These are phyloP conservation scores for Syritta pipiens DNA, from an alignment of 2,888 invertebrate genomes.

Conservation along the genomic window DNA sequence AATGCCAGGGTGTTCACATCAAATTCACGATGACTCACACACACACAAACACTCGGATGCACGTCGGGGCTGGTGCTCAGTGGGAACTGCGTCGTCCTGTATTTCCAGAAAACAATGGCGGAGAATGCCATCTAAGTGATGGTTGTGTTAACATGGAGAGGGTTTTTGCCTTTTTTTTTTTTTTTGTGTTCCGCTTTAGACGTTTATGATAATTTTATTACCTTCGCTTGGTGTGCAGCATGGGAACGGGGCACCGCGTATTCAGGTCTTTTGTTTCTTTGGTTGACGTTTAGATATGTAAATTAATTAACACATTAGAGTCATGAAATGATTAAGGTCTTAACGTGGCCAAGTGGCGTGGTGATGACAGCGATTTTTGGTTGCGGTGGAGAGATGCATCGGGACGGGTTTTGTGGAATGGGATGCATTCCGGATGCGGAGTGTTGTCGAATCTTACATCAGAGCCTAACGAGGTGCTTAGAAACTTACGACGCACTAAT, in stretches of 20 bases:
- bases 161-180: background rate
- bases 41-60: background rate
- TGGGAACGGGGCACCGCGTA: slow-evolving; percentile 7
- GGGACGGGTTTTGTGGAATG: background rate
- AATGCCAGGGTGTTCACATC: slow-evolving; percentile 33
- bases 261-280: slow-evolving; percentile 22
- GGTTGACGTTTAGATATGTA: slow-evolving; percentile 29
- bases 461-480: too few relatives aligned
- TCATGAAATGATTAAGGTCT: slow-evolving; percentile 9
- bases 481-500: too few relatives aligned
- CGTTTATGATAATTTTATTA: slow-evolving; percentile 59
- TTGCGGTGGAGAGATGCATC: too few relatives aligned
- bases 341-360: too few relatives aligned
- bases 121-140: slow-evolving; percentile 47
- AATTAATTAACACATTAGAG: slow-evolving; percentile 47
- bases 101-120: slow-evolving; percentile 38
- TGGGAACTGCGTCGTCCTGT: slow-evolving; percentile 49
- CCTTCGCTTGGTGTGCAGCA: slow-evolving; percentile 12
- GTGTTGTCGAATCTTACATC: background rate
- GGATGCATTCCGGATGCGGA: background rate
- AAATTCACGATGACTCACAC: slow-evolving; percentile 33
- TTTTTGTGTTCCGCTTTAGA: slow-evolving; percentile 9
- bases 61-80: background rate
- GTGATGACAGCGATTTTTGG: too few relatives aligned
- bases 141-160: slow-evolving; percentile 50